phyloP scores from a whole-genome alignment of 2,113 vertebrate species.

The Myocastor coypus region DNA sequence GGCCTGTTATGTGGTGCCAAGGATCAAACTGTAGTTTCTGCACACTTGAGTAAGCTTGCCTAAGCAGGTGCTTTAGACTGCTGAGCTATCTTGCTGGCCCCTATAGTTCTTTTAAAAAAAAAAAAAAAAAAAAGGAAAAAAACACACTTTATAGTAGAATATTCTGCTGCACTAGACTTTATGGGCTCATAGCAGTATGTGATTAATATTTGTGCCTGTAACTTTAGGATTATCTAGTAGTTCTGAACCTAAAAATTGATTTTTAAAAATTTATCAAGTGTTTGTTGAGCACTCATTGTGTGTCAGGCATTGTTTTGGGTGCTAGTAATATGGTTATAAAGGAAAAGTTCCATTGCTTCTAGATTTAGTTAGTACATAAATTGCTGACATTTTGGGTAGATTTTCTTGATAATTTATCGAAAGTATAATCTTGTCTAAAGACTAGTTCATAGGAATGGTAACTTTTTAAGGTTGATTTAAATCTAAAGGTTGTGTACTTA shows the following conservation, averaged over 20 bases:
- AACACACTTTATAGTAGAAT: conserved; percentile 16
- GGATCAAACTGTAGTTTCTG: too few species aligned
- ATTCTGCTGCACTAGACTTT: background rate
- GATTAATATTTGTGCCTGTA: conserved; percentile 25
- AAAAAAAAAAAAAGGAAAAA: too few species aligned
- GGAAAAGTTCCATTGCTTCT: background rate
- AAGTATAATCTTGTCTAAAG: conserved; percentile 42
- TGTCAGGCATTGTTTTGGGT: background rate
- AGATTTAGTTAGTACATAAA: conserved; percentile 18
- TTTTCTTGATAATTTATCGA: conserved; percentile 3
- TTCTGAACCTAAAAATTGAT: background rate
- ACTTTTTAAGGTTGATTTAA: conserved; percentile 16
- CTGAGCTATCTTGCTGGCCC: too few species aligned
- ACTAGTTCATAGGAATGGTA: conserved; percentile 47
- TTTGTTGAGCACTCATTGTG: background rate
- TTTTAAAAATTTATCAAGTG: background rate
- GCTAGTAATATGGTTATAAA: background rate
- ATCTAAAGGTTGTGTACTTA: conserved; percentile 25
- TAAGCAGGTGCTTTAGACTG: too few species aligned
- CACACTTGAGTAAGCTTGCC: too few species aligned
- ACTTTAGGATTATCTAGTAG: conserved; percentile 1
- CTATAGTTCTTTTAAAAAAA: too few species aligned
- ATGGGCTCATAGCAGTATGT: background rate
- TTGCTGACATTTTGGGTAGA: conserved; percentile 20
- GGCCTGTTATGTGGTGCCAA: background rate